Evolutionary conservation across 2,113 vertebrate species (phyloP).

Genomic region (Datnioides undecimradiatus): DNA sequence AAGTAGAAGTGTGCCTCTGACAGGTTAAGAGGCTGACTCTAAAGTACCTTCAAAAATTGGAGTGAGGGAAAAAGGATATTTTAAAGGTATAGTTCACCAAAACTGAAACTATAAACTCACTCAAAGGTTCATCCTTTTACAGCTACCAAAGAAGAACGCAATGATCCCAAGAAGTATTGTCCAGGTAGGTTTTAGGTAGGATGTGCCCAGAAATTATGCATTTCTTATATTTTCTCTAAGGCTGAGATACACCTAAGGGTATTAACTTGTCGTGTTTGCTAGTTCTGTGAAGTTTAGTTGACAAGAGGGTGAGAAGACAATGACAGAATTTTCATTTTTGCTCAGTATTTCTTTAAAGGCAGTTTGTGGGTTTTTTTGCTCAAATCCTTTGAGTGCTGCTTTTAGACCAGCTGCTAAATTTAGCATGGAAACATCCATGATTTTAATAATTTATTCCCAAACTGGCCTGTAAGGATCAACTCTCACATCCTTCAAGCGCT

Average conservation of each 20-base stretch:
- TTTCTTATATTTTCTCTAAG: constrained; percentile 12
- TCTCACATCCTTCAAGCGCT: constrained; percentile 50
- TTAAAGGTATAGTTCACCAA: constrained; percentile 33
- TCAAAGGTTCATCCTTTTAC: neutral
- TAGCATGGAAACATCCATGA: constrained; percentile 67
- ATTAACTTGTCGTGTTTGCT: constrained; percentile 23
- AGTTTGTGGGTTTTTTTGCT: constrained; percentile 28
- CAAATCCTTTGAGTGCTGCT: constrained; percentile 62
- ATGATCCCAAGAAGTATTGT: neutral
- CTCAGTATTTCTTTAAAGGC: constrained; percentile 55
- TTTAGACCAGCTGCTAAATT: constrained; percentile 74
- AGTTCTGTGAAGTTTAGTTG: constrained; percentile 41
- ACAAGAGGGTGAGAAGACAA: constrained; percentile 53
- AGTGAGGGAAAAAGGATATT: constrained; percentile 12
- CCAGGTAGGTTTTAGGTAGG: neutral
- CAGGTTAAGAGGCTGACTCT: constrained; percentile 45
- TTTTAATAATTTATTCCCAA: constrained; percentile 75
- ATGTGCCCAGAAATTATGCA: neutral
- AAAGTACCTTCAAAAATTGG: constrained; percentile 36
- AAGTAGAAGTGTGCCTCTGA: constrained; percentile 24
- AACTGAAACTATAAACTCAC: neutral
- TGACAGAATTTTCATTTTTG: constrained; percentile 58
- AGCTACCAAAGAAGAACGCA: neutral
- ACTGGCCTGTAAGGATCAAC: constrained; percentile 60
- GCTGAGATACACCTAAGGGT: constrained; percentile 31